Evolutionary conservation across 2,113 vertebrate genomes (phyloP).

Genomic region (Axis porcinus): DNA sequence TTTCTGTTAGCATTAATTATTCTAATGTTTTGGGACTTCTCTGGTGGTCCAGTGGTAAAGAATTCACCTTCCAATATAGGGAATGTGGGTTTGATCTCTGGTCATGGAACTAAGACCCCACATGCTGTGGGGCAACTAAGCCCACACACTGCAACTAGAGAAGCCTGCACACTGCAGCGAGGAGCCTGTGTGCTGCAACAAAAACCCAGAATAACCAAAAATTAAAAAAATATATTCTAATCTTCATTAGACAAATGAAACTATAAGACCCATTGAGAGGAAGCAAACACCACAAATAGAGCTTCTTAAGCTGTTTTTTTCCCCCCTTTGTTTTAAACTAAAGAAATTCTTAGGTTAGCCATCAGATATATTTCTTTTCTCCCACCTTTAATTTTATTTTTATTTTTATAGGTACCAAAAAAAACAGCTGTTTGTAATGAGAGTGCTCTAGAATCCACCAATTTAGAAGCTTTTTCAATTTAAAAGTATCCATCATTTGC

Average conservation of each 20-base stretch:
- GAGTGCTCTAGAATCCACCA: background rate
- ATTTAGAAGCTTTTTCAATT: background rate
- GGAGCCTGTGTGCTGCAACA: background rate
- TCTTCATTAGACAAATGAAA: background rate
- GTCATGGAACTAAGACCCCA: background rate
- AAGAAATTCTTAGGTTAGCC: background rate
- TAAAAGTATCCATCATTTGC: background rate
- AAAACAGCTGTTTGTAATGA: background rate
- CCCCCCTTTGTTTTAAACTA: background rate
- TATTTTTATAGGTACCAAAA: background rate
- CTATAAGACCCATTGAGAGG: background rate
- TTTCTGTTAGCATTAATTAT: background rate
- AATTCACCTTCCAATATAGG: background rate
- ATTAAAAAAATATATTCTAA: background rate
- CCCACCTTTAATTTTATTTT: background rate
- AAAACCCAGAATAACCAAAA: background rate
- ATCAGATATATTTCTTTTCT: background rate
- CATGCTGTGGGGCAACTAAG: background rate
- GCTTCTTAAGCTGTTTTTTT: background rate
- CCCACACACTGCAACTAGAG: background rate
- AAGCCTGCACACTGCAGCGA: background rate
- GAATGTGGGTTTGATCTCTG: background rate
- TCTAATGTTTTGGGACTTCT: background rate
- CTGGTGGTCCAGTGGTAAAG: background rate
- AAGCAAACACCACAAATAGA: background rate